Conservation (phyloP, 2,797 vertebrate genomes). For the Mionectes olivaceus region DNA sequence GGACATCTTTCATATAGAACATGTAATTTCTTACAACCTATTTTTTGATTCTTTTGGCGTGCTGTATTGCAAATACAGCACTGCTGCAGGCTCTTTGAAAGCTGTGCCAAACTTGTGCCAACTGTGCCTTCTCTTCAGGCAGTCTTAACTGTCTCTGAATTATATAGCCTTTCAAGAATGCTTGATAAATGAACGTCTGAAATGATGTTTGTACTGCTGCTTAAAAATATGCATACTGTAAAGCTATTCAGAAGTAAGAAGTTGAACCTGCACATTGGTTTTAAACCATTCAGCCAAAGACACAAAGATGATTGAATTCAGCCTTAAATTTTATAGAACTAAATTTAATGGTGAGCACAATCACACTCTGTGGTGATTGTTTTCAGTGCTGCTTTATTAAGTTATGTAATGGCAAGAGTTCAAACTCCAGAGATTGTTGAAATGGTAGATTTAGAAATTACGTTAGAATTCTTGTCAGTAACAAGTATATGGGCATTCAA, state of each 20-base stretch:
- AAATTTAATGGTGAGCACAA: constrained; percentile 73
- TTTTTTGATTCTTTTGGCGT: constrained; percentile 12
- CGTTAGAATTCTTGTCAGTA: constrained; percentile 68
- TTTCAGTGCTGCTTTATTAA: constrained; percentile 81
- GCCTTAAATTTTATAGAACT: constrained; percentile 73
- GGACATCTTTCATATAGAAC: background rate
- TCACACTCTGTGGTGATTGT: constrained; percentile 73
- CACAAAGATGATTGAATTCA: constrained; percentile 71
- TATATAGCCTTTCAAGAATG: constrained; percentile 23
- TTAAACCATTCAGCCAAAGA: constrained; percentile 67
- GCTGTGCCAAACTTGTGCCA: constrained; percentile 44
- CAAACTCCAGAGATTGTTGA: constrained; percentile 68
- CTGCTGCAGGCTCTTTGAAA: constrained; percentile 2
- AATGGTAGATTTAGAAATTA: constrained; percentile 73
- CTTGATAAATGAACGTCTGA: constrained; percentile 66
- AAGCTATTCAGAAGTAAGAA: constrained; percentile 52
- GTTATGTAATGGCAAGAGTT: constrained; percentile 76
- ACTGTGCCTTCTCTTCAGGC: background rate
- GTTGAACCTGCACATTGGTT: constrained; percentile 37
- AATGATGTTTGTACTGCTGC: constrained; percentile 40
- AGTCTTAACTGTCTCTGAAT: constrained; percentile 48
- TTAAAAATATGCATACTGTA: constrained; percentile 60
- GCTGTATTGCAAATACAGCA: background rate
- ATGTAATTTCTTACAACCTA: background rate
- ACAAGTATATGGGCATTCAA: constrained; percentile 64